These are phyloP conservation scores for Amphiprion clarkii DNA, from an alignment of 2,797 vertebrate genomes.

Conservation along the genomic window DNA sequence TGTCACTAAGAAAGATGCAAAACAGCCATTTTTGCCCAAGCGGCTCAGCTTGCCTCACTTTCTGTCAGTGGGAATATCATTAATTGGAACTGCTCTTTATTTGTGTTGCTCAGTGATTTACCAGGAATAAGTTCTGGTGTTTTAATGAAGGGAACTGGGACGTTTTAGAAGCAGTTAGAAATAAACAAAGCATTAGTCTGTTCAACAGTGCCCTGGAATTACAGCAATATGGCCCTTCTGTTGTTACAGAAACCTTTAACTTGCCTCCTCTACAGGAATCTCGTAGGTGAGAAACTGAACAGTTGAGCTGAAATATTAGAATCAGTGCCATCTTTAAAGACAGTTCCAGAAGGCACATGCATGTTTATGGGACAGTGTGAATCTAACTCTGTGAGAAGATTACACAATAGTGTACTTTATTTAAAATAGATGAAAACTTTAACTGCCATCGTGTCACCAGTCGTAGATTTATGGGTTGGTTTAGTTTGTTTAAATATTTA, in stretches of 20 bases:
- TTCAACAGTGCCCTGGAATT: not conserved
- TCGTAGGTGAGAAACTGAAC: not conserved
- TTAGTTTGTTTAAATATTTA: conserved; percentile 13
- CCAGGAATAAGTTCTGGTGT: not conserved
- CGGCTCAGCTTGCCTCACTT: not conserved
- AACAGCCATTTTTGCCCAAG: not conserved
- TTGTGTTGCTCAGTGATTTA: conserved; percentile 10
- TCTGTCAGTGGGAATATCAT: conserved; percentile 5
- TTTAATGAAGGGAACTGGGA: conserved; percentile 22
- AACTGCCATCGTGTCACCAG: conserved; percentile 17
- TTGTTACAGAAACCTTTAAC: not conserved
- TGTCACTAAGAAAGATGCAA: conserved; percentile 23
- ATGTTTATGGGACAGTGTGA: not conserved
- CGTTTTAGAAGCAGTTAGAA: not conserved
- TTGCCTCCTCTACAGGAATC: not conserved
- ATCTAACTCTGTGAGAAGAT: not conserved
- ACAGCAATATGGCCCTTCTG: conserved; percentile 2
- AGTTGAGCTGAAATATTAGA: not conserved
- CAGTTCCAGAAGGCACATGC: not conserved
- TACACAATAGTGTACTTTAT: no score
- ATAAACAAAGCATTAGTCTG: not conserved
- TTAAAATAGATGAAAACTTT: conserved; percentile 1
- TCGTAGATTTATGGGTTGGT: conserved; percentile 26
- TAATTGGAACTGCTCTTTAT: conserved; percentile 36
- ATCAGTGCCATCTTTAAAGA: not conserved